Evolutionary conservation across 2,113 vertebrate genomes (phyloP).

Genomic region (Oophaga pumilio): DNA sequence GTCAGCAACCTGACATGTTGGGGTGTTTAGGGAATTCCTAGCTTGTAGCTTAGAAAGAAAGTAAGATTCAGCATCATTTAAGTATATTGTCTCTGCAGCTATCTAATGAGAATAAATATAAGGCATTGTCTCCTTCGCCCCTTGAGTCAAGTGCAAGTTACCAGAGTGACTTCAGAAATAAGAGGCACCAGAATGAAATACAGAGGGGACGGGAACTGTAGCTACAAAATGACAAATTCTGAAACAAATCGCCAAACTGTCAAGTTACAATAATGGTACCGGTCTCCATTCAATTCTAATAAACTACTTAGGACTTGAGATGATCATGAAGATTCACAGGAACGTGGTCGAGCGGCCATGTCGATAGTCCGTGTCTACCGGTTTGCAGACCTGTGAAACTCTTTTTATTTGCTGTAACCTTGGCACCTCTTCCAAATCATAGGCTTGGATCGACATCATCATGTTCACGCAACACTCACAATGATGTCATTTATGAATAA

Average conservation of each 20-base stretch:
- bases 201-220: neutral
- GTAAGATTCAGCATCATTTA: neutral
- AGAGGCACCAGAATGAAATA: neutral
- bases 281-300: neutral
- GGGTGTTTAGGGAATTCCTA: neutral
- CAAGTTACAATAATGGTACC: neutral
- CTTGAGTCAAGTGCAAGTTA: neutral
- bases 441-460: too few relatives aligned
- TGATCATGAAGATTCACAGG: too few relatives aligned
- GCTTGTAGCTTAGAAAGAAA: neutral
- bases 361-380: too few relatives aligned
- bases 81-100: neutral
- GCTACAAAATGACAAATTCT: neutral
- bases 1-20: conserved; percentile 1
- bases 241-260: neutral
- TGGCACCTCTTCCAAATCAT: too few relatives aligned
- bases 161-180: neutral
- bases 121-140: neutral
- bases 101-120: conserved; percentile 2
- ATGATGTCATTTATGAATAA: too few relatives aligned
- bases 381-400: too few relatives aligned
- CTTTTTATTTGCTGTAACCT: too few relatives aligned
- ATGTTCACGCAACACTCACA: too few relatives aligned
- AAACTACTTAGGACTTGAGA: neutral
- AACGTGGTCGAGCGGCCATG: too few relatives aligned